A percentile compares a stretch with the other conserved stretches of the same genome.
Conservation (phyloP, 2,113 vertebrate species). For the Sclerurus mexicanus region DNA sequence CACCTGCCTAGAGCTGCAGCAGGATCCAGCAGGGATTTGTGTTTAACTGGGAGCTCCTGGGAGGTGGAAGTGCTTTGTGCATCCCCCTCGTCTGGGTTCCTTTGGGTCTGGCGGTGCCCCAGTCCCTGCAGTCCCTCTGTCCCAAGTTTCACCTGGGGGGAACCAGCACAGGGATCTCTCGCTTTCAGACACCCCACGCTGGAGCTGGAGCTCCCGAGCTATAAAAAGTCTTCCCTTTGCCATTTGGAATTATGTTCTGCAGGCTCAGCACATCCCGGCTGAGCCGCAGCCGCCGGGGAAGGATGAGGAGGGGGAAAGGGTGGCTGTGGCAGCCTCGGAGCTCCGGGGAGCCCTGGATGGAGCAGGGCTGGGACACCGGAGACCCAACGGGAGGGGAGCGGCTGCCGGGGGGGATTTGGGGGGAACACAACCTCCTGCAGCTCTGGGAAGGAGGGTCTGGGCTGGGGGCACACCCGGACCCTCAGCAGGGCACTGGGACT, state of each 20-base stretch:
- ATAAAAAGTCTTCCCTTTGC: conserved; percentile 71
- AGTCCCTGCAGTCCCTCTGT: background rate
- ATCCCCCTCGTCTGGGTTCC: fast-evolving
- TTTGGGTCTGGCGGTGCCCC: fast-evolving
- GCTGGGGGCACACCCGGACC: background rate
- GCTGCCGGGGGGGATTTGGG: background rate
- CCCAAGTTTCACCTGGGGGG: background rate
- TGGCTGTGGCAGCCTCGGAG: fast-evolving
- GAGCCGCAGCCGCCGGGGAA: no score
- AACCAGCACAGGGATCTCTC: fast-evolving
- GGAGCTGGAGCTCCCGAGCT: background rate
- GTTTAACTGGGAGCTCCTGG: background rate
- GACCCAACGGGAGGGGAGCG: fast-evolving
- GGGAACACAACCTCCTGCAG: no score
- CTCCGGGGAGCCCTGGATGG: fast-evolving
- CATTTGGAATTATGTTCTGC: conserved; percentile 68
- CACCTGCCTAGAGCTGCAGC: background rate
- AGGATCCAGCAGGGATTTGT: background rate
- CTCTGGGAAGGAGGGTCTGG: fast-evolving
- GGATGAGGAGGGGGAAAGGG: background rate
- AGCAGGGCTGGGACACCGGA: background rate
- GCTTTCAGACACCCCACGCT: background rate
- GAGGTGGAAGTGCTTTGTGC: background rate
- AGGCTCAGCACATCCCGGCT: conserved; percentile 47
- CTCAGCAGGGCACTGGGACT: background rate